Conservation (phyloP, 2,888 invertebrate species). For the Pristionchus arcanus region DNA sequence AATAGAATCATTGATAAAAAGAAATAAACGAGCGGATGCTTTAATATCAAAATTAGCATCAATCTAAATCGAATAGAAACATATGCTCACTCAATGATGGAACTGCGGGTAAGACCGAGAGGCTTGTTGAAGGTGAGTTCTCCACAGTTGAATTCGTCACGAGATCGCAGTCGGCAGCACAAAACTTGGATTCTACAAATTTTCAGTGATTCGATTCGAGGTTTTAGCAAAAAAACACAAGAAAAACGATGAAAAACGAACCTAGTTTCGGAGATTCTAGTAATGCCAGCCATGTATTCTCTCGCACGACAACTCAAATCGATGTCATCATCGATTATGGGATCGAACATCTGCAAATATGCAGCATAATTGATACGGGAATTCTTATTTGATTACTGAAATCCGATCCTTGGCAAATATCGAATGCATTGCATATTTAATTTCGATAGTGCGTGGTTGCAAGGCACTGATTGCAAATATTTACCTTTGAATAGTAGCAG, state of each 20-base stretch:
- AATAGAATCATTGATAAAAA: not conserved
- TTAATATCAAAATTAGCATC: not conserved
- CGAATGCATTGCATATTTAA: not conserved
- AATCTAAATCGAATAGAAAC: not conserved
- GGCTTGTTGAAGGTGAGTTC: slow-evolving; percentile 75
- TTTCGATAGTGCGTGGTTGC: not conserved
- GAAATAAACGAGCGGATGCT: not conserved
- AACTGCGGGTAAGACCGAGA: slow-evolving; percentile 71
- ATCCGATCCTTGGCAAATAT: too few species aligned
- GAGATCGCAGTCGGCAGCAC: slow-evolving; percentile 76
- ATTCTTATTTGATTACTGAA: not conserved
- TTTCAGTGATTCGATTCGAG: too few species aligned
- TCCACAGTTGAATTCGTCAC: slow-evolving; percentile 75
- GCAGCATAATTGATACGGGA: not conserved
- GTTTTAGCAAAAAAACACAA: not conserved
- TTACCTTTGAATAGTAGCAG: slow-evolving; percentile 72
- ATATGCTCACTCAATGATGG: slow-evolving; percentile 71
- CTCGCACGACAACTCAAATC: slow-evolving; percentile 69
- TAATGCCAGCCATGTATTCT: slow-evolving; percentile 78
- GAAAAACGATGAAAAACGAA: slow-evolving; percentile 53
- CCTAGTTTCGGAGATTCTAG: slow-evolving; percentile 75
- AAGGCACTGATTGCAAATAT: not conserved
- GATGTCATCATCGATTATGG: slow-evolving; percentile 71
- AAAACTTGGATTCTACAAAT: slow-evolving; percentile 74
- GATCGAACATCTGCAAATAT: slow-evolving; percentile 67